Conservation (phyloP, 2,888 invertebrate species). For the Thymelicus lineola region DNA sequence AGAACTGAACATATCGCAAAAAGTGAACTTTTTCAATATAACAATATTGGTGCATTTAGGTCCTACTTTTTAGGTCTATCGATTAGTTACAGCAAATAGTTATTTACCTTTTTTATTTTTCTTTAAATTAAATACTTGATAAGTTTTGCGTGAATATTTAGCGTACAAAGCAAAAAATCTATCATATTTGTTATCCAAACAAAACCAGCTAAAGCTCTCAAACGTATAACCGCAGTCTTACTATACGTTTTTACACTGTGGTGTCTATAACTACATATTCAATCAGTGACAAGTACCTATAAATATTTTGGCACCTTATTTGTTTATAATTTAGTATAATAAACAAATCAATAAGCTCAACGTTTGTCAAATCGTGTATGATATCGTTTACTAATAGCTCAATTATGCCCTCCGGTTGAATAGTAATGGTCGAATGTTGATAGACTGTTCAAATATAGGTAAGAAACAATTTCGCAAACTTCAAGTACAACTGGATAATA, state of each 20-base stretch:
- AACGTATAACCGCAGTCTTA: no score
- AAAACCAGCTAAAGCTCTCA: not conserved
- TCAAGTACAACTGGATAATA: conserved; percentile 9
- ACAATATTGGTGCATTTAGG: not conserved
- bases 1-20: not conserved
- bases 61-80: no score
- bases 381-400: not conserved
- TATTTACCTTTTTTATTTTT: no score
- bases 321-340: not conserved
- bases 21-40: not conserved
- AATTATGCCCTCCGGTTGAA: not conserved
- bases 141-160: not conserved
- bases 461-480: conserved; percentile 8
- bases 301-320: not conserved
- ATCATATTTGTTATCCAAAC: not conserved
- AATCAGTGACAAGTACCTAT: no score
- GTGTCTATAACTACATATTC: no score
- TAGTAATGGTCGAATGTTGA: conserved; percentile 1
- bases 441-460: conserved; percentile 5
- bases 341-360: not conserved
- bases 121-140: not conserved
- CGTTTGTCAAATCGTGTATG: conserved; percentile 2
- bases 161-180: not conserved
- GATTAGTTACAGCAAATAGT: no score
- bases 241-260: no score